A percentile compares a stretch with the other conserved stretches of the same genome.
Evolutionary conservation across 2,797 vertebrate genomes (phyloP).

Genomic region (Enteromius anoplus): DNA sequence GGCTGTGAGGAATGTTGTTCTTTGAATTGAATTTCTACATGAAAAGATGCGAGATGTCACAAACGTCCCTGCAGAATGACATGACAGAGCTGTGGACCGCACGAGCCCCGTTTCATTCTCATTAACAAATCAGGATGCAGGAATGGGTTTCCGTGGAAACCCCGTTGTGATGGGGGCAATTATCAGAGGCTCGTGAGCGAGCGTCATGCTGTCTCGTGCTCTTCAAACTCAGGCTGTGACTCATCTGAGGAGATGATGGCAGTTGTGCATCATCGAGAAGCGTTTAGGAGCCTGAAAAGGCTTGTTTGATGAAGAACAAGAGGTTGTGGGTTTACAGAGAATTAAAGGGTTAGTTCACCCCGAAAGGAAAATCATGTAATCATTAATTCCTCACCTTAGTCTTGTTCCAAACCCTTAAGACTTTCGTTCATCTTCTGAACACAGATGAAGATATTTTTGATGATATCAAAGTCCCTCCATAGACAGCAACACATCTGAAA

Average conservation of each 20-base stretch:
- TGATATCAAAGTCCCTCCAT: too few relatives aligned
- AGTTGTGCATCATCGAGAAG: background rate
- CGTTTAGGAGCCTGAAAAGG: background rate
- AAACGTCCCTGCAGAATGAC: background rate
- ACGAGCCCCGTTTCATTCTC: background rate
- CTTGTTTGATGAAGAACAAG: background rate
- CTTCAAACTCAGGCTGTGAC: conserved; percentile 4
- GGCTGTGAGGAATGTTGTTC: background rate
- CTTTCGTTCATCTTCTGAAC: too few relatives aligned
- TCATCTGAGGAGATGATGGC: background rate
- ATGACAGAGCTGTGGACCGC: background rate
- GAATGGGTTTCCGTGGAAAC: conserved; percentile 14
- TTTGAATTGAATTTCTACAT: background rate
- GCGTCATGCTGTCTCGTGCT: background rate
- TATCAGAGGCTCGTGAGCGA: background rate
- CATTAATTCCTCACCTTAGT: too few relatives aligned
- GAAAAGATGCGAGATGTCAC: background rate
- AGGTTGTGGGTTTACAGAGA: background rate
- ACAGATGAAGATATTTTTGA: too few relatives aligned
- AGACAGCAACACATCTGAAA: too few relatives aligned
- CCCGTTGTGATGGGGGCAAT: background rate
- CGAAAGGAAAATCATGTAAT: too few relatives aligned
- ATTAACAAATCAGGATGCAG: background rate
- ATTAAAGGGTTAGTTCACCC: too few relatives aligned
- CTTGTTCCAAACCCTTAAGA: too few relatives aligned